phyloP scores from a whole-genome alignment of 2,797 vertebrate species.

The Potorous gilbertii region DNA sequence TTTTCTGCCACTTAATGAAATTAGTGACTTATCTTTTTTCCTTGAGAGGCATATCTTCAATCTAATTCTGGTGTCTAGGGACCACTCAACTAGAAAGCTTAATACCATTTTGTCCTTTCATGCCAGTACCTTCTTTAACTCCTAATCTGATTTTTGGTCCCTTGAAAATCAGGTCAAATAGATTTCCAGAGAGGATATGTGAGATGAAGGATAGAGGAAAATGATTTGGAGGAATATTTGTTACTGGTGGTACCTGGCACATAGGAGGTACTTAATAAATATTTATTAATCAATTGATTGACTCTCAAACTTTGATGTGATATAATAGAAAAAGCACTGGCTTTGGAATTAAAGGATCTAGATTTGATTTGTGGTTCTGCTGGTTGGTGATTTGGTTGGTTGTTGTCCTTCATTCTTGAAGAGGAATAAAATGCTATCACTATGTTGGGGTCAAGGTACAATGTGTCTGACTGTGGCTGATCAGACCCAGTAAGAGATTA shows the following conservation, averaged over 20 bases:
- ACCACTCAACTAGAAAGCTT: background rate
- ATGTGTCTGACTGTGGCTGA: background rate
- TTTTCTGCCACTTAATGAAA: background rate
- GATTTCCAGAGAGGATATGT: background rate
- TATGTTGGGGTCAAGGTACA: background rate
- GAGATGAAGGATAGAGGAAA: background rate
- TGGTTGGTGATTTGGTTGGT: background rate
- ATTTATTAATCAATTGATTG: background rate
- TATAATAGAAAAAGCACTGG: background rate
- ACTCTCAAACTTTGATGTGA: background rate
- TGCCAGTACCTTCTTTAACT: background rate
- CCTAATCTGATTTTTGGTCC: background rate
- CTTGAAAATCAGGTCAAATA: background rate
- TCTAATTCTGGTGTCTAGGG: background rate
- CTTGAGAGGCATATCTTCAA: background rate
- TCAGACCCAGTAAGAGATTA: background rate
- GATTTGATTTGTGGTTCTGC: background rate
- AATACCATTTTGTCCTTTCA: background rate
- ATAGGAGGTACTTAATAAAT: background rate
- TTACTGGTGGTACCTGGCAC: background rate
- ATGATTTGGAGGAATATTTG: background rate
- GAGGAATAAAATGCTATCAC: background rate
- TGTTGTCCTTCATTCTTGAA: background rate
- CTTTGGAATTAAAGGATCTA: background rate
- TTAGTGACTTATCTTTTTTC: background rate